Conservation (phyloP, 2,888 invertebrate species). For the Nephrotoma appendiculata region DNA sequence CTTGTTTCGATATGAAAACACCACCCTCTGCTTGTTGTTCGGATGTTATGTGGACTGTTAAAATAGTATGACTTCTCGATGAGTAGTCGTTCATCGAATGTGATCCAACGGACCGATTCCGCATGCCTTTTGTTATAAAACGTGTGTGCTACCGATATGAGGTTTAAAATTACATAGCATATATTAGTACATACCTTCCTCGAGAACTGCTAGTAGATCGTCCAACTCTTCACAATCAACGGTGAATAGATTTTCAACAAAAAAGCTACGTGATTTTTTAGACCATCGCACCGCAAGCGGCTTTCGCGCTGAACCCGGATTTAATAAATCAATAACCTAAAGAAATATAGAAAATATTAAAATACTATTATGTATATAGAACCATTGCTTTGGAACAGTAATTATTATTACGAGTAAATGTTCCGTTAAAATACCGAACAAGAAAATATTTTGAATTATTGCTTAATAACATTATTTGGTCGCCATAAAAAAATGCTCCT, state of each 20-base stretch:
- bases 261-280: slow-evolving; percentile 82
- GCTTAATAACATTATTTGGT: too few relatives aligned
- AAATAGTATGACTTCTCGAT: slow-evolving; percentile 78
- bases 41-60: slow-evolving; percentile 80
- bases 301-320: slow-evolving; percentile 61
- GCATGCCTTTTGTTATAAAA: slow-evolving; percentile 47
- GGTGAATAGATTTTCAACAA: slow-evolving; percentile 91
- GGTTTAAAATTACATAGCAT: background rate
- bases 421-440: too few relatives aligned
- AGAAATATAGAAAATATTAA: background rate
- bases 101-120: slow-evolving; percentile 75
- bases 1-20: slow-evolving; percentile 77
- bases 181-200: slow-evolving; percentile 56
- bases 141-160: background rate
- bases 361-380: too few relatives aligned
- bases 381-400: too few relatives aligned
- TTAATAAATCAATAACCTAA: slow-evolving; percentile 86
- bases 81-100: slow-evolving; percentile 92
- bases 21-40: slow-evolving; percentile 70
- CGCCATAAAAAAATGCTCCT: too few relatives aligned
- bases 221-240: slow-evolving; percentile 89
- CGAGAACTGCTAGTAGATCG: slow-evolving; percentile 81
- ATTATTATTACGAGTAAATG: too few relatives aligned
- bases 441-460: too few relatives aligned
- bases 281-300: slow-evolving; percentile 87